Percentiles rank a stretch among this genome's conserved stretches.
Evolutionary conservation across 2,113 vertebrate genomes (phyloP).

Genomic region (Sorex fumeus): DNA sequence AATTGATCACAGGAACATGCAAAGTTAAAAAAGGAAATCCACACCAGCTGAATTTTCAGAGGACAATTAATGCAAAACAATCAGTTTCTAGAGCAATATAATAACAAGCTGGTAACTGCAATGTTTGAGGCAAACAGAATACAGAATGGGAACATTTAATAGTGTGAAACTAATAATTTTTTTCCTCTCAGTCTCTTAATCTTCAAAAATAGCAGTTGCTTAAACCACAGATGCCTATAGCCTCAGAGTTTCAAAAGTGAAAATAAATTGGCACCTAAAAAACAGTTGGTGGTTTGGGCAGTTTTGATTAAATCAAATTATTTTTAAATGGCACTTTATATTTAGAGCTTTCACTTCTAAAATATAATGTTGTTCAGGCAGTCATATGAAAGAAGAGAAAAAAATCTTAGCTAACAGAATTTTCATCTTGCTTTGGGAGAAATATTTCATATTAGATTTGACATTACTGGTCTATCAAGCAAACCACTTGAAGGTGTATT

Average conservation of each 20-base stretch:
- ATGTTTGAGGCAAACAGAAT: not conserved
- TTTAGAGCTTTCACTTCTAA: constrained; percentile 50
- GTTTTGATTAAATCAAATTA: constrained; percentile 54
- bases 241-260: constrained; percentile 25
- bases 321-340: constrained; percentile 44
- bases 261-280: constrained; percentile 67
- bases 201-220: constrained; percentile 65
- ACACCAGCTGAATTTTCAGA: not conserved
- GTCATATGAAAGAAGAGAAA: not conserved
- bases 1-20: constrained; percentile 43
- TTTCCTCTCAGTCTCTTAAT: constrained; percentile 30
- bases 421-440: constrained; percentile 11
- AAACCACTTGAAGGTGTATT: not conserved
- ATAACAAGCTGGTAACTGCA: not conserved
- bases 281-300: not conserved
- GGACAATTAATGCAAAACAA: constrained; percentile 39
- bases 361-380: not conserved
- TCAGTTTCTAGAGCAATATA: not conserved
- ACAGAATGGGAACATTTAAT: constrained; percentile 1
- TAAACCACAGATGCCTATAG: not conserved
- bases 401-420: not conserved
- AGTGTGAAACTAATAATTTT: constrained; percentile 38
- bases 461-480: not conserved
- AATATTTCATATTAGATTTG: constrained; percentile 1
- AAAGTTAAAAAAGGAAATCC: constrained; percentile 33